Evolutionary conservation across 1,140 invertebrate genomes (phyloP), one percentile per base, ranked within the genome.

Genomic region (Battus philenor): DNA sequence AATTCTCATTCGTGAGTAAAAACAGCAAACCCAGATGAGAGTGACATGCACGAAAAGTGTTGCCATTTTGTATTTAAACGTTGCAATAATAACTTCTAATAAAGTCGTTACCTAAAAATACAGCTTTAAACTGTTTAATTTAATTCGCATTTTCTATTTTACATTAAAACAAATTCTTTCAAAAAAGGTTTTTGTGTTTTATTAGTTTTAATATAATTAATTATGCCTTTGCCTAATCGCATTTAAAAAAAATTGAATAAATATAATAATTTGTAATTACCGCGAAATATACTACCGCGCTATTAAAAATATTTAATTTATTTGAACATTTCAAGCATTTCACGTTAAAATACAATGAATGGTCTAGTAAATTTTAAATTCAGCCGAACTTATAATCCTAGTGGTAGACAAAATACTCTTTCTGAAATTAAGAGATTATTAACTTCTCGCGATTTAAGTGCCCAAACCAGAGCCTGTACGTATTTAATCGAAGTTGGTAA

Each of bases 331-430:
- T n/a, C n/a, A n/a, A n/a, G n/a, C n/a, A n/a, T n/a, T n/a, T 27
- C 5, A 8, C 24, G 24, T 10, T 8, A 27, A 22, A 4, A 30
- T 30, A 30, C 3, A 39, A 82, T 79, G 78, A 67, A 65, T 18
- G 71, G 56, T 47, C 62, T 82, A 54, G 47, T 81, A 11, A 79
- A 82, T 45, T 47, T 64, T 2, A 78, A 68, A 50, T 82, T 75
- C 47, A 76, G 54, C 36, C 58, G 68, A 48, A 76, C 68, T 27
- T 85, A 85, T 27, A 85, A 81, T 50, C 81, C 81, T n/a, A 71
- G 51, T 53, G 64, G 59, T 11, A 67, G 60, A 44, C 71, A 72
- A 59, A 85, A 85, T 66, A 75, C 70, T 27, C 57, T 85, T 24
- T 59, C 68, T 10, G 68, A 85, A 51, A 74, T 85, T 38, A 85